Base-by-base conservation (phyloP, 2,888 invertebrate genomes). In the Tetanocera ferruginea region DNA sequence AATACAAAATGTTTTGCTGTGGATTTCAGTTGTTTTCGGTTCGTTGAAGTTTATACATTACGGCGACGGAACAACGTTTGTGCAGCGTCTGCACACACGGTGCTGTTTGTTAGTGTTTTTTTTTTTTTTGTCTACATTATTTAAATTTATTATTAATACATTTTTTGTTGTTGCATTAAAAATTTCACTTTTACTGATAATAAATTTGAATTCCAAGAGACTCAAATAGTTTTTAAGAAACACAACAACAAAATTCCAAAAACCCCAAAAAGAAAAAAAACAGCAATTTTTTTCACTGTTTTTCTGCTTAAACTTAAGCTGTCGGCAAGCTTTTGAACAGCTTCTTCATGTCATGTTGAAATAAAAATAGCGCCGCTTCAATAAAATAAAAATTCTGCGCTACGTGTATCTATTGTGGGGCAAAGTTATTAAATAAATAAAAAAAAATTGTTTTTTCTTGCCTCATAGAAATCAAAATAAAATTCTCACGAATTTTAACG, bases 11-110 rank as follows among this genome's bases (percentile, higher is more conserved):
- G 73, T 51, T 70, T 70, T 37, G 37, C 52, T 60, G 66, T 51
- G 75, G 71, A 71, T 64, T 70, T 78, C 78, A 71, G 76, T 76
- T 78, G 78, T 76, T 80, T 78, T 70, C 51, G 57, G 70, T 80
- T 76, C 76, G 76, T 76, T 78, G 74, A 76, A 74, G 80, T 78
- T 80, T 73, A 14, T 31, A 72, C 72, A 19, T 34, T 55, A 34
- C 51, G 31, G 23, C 25, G 67, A 23, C 55, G 72, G 72, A 57
- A 37, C 28, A 31, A 28, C 52, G 70, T 37, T 66, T 37, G 34
- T 60, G 60, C 60, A 55, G 23, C 23, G 25, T 19, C 31, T 62
- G 73, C 34, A 31, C 34, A 52, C 14, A 25, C 52, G 71, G 28
- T 66, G 28, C 9, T 51, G 49, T 67, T 57, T 55, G 51, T 19